These are phyloP conservation scores for Agapornis canus DNA, from an alignment of 2,797 vertebrate species.

Conservation along the genomic window DNA sequence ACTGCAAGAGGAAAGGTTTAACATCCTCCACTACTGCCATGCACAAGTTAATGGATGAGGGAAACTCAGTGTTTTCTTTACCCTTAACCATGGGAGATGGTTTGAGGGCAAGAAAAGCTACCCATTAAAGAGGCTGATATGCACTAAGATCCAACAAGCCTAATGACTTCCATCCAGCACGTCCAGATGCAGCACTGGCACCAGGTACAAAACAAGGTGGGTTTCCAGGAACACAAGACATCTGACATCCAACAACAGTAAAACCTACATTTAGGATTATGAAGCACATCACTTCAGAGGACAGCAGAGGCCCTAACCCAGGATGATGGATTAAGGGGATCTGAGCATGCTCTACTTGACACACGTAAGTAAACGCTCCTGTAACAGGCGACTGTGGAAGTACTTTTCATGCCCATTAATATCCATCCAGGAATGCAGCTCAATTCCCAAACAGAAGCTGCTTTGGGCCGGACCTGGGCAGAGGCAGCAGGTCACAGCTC, in stretches of 20 bases:
- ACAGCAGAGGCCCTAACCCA: not conserved
- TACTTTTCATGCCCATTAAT: conserved; percentile 40
- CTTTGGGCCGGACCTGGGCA: not conserved
- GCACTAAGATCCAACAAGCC: not conserved
- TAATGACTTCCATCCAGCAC: not conserved
- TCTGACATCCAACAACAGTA: not conserved
- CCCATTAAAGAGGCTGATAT: not conserved
- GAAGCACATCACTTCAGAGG: not conserved
- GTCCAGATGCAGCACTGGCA: not conserved
- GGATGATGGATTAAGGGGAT: not conserved
- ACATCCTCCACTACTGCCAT: not conserved
- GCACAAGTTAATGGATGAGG: not conserved
- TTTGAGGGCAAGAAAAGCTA: not conserved
- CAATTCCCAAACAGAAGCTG: not conserved
- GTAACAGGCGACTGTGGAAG: not conserved
- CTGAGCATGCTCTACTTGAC: conserved; percentile 58
- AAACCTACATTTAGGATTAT: not conserved
- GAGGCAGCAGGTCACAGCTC: not conserved
- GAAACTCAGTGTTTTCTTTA: not conserved
- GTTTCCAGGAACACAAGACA: not conserved
- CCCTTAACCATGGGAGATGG: not conserved
- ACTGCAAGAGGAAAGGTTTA: not conserved
- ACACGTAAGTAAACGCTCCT: conserved; percentile 18
- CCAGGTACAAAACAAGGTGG: not conserved
- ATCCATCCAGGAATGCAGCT: conserved; percentile 5